These are phyloP conservation scores for Chionomys nivalis DNA, from an alignment of 2,113 vertebrate genomes.

Conservation along the genomic window DNA sequence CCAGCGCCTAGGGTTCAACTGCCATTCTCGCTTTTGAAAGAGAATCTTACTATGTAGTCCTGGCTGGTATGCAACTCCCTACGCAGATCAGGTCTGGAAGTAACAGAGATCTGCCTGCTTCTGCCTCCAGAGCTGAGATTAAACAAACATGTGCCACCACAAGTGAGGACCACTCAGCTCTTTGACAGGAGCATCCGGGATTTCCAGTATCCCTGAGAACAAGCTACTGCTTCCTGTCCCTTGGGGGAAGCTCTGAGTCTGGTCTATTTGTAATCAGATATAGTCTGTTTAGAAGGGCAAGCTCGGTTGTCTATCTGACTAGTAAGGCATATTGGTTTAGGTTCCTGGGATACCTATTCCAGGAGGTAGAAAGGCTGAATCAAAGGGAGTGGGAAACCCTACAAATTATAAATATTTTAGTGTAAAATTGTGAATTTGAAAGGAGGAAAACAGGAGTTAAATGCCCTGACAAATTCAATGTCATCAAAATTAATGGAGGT, in stretches of 20 bases:
- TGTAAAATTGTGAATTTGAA: neutral
- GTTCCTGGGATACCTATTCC: neutral
- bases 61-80: neutral
- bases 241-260: constrained; percentile 39
- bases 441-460: neutral
- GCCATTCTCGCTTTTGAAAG: neutral
- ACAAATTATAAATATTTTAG: neutral
- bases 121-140: neutral
- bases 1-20: constrained; percentile 75
- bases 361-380: neutral
- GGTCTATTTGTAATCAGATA: constrained; percentile 68
- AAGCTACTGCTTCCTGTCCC: constrained; percentile 57
- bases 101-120: neutral
- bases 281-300: constrained; percentile 67
- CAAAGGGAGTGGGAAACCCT: neutral
- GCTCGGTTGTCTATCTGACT: constrained; percentile 77
- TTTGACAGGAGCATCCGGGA: constrained; percentile 97
- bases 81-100: constrained; percentile 82
- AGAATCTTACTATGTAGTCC: neutral
- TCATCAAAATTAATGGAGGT: neutral
- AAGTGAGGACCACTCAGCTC: constrained; percentile 70
- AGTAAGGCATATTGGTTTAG: constrained; percentile 75
- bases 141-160: neutral
- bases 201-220: constrained; percentile 90
- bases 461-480: neutral